These are phyloP conservation scores for Misgurnus mizolepis DNA, from an alignment of 2,113 vertebrate species.

Conservation along the genomic window DNA sequence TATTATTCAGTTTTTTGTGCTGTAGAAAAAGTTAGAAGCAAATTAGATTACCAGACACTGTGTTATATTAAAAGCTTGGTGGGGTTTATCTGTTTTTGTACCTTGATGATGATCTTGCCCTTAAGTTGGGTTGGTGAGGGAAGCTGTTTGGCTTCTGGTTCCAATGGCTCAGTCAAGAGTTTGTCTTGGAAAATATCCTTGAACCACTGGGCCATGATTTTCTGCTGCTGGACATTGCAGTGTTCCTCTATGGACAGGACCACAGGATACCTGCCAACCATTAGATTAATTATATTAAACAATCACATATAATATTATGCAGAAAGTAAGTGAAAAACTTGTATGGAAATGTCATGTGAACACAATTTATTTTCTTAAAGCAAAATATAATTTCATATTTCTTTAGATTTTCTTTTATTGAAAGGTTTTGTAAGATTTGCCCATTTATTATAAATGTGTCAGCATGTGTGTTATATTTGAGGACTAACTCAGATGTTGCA, in stretches of 20 bases:
- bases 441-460: background rate
- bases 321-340: background rate
- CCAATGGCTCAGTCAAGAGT: conserved; percentile 82
- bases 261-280: conserved; percentile 81
- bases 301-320: background rate
- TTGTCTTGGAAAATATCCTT: conserved; percentile 88
- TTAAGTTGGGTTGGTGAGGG: conserved; percentile 92
- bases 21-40: conserved; percentile 59
- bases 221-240: conserved; percentile 89
- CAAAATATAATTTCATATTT: too few relatives aligned
- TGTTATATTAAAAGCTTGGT: background rate
- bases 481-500: conserved; percentile 86
- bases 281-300: background rate
- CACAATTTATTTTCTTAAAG: too few relatives aligned
- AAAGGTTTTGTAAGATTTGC: background rate
- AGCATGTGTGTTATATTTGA: background rate
- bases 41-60: background rate
- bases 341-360: too few relatives aligned
- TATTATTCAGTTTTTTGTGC: conserved; percentile 93
- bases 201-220: conserved; percentile 91
- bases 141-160: conserved; percentile 90
- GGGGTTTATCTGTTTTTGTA: conserved; percentile 46
- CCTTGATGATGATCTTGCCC: conserved; percentile 95
- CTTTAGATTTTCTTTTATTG: background rate
- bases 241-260: conserved; percentile 97